Base-by-base conservation (phyloP, 2,113 vertebrate species). In the Pseudopipra pipra region DNA sequence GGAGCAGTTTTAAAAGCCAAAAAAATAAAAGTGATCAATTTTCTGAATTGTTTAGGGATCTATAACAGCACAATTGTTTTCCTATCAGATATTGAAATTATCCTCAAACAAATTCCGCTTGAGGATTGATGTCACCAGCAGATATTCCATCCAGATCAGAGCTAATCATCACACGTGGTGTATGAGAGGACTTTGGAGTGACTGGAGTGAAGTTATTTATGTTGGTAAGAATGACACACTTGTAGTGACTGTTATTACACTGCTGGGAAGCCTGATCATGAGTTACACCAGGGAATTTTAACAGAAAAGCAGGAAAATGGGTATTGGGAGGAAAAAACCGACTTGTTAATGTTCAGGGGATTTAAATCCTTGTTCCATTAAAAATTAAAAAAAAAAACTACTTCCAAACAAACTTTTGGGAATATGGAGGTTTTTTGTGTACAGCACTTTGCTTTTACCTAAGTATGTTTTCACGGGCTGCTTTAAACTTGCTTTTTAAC, bases 201-300 rank as follows among this genome's bases (percentile, higher is more conserved):
- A 93, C 44, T 98, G 98, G 98, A 98, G 93, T 33, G 82, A 68
- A 8, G 58, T 33, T 13, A 4, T 95, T 20, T 54, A 58, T 2
- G 78, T 96, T 6, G 98, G 98, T 98, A 71, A 98, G 97, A 68
- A 58, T 9, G 14, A 54, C 6, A 20, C 23, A 15, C n/a, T 39
- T 28, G 18, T 33, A 30, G 9, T 15, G 54, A 56, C 51, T 73
- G 14, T 27, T 16, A 12, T 12, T 14, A 17, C 47, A 16, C 2
- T 49, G 28, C n/a, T 80, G 76, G 51, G 63, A 63, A 43, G 67
- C 88, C 70, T 46, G 0, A 28, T 6, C 52, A 11, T 8, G 25
- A 84, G 30, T 16, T 52, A 27, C 5, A 0, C 4, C 54, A 33
- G 35, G 27, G 17, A 37, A 30, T 47, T 87, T 49, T 9, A 20